phyloP scores from a whole-genome alignment of 1,140 invertebrate genomes.

The Euura lappo region DNA sequence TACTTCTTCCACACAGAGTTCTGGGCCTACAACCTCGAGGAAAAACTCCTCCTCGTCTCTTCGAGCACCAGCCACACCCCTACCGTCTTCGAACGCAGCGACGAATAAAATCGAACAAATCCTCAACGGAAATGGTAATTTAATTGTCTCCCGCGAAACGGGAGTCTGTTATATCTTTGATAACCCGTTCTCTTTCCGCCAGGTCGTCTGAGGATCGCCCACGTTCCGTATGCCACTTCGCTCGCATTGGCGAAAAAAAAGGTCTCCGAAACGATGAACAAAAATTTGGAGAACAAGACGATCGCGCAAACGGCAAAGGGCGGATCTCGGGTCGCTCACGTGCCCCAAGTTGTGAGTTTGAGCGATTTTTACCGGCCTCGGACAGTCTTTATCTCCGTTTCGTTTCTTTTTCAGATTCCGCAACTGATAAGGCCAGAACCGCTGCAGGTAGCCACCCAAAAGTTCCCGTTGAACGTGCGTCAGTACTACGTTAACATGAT shows the following conservation, averaged over 20 bases:
- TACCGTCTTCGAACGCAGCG: constrained; percentile 11
- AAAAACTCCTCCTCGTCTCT: constrained; percentile 7
- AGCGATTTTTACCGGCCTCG: not conserved
- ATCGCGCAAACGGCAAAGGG: constrained; percentile 73
- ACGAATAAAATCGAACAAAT: constrained; percentile 14
- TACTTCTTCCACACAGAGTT: not conserved
- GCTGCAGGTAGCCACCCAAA: constrained; percentile 76
- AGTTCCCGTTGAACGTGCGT: constrained; percentile 83
- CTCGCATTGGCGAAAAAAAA: constrained; percentile 66
- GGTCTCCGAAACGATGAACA: constrained; percentile 52
- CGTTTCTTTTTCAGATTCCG: constrained; percentile 46
- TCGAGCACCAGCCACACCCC: constrained; percentile 9
- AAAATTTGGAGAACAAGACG: constrained; percentile 58
- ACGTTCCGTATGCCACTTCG: constrained; percentile 66
- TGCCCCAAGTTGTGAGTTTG: constrained; percentile 61
- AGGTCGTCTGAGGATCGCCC: constrained; percentile 64
- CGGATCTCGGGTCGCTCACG: constrained; percentile 71
- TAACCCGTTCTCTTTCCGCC: not conserved
- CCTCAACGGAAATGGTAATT: constrained; percentile 46
- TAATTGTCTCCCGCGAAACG: constrained; percentile 2
- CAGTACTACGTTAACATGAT: constrained; percentile 86
- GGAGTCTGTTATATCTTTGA: not conserved
- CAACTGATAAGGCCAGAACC: constrained; percentile 63
- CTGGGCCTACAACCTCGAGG: constrained; percentile 13
- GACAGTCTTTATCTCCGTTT: too few species aligned